Conservation (phyloP, 2,888 invertebrate species). For the Hedya salicella region DNA sequence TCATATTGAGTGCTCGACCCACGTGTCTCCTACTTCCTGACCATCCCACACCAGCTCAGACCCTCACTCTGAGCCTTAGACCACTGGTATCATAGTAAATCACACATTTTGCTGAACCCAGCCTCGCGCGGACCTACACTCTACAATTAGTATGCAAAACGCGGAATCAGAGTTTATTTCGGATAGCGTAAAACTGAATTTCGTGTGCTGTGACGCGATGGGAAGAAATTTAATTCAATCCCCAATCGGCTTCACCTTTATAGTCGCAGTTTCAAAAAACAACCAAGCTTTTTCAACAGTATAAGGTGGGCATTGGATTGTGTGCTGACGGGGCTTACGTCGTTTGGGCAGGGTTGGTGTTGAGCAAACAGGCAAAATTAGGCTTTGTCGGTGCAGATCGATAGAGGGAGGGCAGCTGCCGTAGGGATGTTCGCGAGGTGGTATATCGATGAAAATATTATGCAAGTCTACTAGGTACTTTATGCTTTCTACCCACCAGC, state of each 20-base stretch:
- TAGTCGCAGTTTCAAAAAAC: background rate
- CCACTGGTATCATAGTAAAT: constrained; percentile 41
- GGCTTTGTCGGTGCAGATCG: constrained; percentile 72
- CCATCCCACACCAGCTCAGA: constrained; percentile 28
- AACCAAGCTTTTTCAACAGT: fast-evolving
- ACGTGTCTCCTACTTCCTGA: constrained; percentile 37
- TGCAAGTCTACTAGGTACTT: background rate
- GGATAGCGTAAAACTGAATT: constrained; percentile 27
- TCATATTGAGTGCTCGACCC: constrained; percentile 12
- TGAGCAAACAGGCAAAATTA: constrained; percentile 72
- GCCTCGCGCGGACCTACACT: constrained; percentile 44
- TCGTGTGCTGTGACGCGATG: constrained; percentile 16
- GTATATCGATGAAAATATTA: constrained; percentile 3
- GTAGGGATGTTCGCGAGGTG: constrained; percentile 54
- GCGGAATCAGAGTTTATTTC: constrained; percentile 43
- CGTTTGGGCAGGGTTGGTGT: constrained; percentile 5
- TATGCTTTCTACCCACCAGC: too few relatives aligned
- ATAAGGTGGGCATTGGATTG: constrained; percentile 1
- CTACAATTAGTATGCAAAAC: constrained; percentile 39
- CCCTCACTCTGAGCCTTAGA: constrained; percentile 8
- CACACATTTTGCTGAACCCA: constrained; percentile 49
- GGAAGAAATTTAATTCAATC: constrained; percentile 35
- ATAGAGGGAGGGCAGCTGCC: constrained; percentile 66
- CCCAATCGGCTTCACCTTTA: constrained; percentile 19
- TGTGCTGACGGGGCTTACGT: background rate